phyloP scores from a whole-genome alignment of 2,797 vertebrate genomes.

The Amblyopsis hoosieri region DNA sequence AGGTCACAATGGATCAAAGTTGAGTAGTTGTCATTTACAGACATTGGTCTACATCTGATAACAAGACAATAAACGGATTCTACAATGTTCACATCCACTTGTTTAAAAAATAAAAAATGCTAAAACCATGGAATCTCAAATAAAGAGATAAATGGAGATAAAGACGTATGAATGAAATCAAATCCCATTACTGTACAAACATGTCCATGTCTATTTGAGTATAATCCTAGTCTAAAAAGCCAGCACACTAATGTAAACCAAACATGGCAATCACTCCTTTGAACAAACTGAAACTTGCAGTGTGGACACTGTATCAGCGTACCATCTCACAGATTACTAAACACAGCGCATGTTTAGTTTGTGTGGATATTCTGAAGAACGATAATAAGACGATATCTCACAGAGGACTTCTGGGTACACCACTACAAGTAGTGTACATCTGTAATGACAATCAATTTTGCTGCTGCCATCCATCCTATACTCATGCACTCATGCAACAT shows the following conservation, averaged over 20 bases:
- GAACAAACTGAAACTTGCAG: background rate
- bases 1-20: constrained; percentile 73
- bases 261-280: constrained; percentile 30
- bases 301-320: too few relatives aligned
- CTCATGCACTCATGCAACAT: background rate
- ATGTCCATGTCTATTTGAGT: constrained; percentile 7
- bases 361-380: constrained; percentile 17
- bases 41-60: constrained; percentile 15
- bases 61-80: constrained; percentile 8
- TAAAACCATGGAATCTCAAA: background rate
- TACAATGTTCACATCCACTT: constrained; percentile 15
- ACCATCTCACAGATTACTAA: constrained; percentile 1
- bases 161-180: constrained; percentile 19
- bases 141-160: constrained; percentile 16
- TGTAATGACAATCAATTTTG: constrained; percentile 66
- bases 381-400: constrained; percentile 26
- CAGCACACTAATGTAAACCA: constrained; percentile 20
- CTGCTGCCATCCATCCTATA: constrained; percentile 22
- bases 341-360: constrained; percentile 1
- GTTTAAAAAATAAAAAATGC: constrained; percentile 28
- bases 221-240: constrained; percentile 55
- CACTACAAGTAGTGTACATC: constrained; percentile 34
- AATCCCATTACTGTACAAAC: constrained; percentile 5
- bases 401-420: constrained; percentile 9
- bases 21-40: constrained; percentile 49